phyloP scores from a whole-genome alignment of 2,888 invertebrate genomes.

The Ellobium chinense region DNA sequence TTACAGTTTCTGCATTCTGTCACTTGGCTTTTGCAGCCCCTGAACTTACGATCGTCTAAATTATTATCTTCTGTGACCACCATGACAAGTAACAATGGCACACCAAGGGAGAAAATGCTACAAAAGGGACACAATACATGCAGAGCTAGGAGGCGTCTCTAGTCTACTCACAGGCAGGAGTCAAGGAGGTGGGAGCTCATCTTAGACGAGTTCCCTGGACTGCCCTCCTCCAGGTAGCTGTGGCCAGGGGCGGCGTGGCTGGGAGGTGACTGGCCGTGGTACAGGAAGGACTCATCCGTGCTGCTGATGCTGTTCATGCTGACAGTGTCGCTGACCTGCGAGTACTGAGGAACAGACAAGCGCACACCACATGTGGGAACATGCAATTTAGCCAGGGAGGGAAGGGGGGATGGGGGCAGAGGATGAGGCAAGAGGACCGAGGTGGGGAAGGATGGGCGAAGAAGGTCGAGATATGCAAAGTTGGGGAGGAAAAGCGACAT shows the following conservation, averaged over 20 bases:
- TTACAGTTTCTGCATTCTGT: too few species aligned
- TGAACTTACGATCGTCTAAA: too few species aligned
- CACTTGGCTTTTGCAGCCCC: too few species aligned
- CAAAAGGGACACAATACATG: too few species aligned
- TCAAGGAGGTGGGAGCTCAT: conserved; percentile 73
- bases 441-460: background rate
- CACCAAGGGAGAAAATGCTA: too few species aligned
- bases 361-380: too few species aligned
- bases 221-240: conserved; percentile 52
- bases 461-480: background rate
- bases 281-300: conserved; percentile 71
- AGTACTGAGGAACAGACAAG: background rate
- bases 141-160: background rate
- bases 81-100: too few species aligned
- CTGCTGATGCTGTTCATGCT: conserved; percentile 70
- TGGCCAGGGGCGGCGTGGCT: conserved; percentile 29
- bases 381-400: background rate
- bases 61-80: too few species aligned
- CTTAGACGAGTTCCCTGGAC: conserved; percentile 64
- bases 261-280: conserved; percentile 61
- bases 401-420: background rate
- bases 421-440: background rate
- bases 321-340: conserved; percentile 60
- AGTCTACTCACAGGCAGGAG: conserved; percentile 76
- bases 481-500: background rate